Conservation (phyloP, 2,888 invertebrate genomes). For the Ormyrus thymus region DNA sequence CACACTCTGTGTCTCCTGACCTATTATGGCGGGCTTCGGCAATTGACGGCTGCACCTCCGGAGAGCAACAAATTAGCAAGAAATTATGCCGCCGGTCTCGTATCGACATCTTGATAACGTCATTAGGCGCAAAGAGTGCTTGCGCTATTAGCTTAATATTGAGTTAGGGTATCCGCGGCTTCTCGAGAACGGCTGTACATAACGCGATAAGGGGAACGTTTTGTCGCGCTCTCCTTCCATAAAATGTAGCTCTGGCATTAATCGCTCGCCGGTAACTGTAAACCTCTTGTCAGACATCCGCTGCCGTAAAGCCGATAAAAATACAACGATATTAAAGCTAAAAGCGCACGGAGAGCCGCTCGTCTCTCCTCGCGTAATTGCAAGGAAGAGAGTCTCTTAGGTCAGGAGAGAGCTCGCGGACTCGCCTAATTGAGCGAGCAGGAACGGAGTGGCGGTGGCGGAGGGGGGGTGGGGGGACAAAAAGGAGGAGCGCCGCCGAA, state of each 20-base stretch:
- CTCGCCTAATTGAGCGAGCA: conserved; percentile 20
- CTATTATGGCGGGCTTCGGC: too few species aligned
- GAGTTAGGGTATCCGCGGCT: too few species aligned
- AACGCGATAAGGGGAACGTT: neutral
- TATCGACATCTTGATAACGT: too few species aligned
- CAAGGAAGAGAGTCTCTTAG: neutral
- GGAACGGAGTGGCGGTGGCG: neutral
- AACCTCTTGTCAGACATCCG: neutral
- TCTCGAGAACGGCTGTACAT: too few species aligned
- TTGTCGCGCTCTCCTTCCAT: neutral
- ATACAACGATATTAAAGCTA: conserved; percentile 3
- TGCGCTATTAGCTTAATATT: too few species aligned
- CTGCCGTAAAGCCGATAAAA: neutral
- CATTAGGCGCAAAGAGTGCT: too few species aligned
- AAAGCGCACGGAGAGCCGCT: neutral
- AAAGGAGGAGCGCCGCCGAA: neutral
- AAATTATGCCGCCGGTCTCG: too few species aligned
- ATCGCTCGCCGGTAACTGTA: conserved; percentile 5
- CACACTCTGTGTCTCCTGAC: too few species aligned
- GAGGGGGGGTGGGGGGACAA: neutral
- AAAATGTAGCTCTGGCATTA: neutral
- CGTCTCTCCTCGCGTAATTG: neutral
- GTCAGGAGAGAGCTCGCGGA: neutral
- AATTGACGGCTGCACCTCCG: too few species aligned
- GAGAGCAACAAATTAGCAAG: too few species aligned